Evolutionary conservation across 1,140 invertebrate genomes (phyloP), one percentile per base, ranked within the genome.

Genomic region (Drosophila lini): DNA sequence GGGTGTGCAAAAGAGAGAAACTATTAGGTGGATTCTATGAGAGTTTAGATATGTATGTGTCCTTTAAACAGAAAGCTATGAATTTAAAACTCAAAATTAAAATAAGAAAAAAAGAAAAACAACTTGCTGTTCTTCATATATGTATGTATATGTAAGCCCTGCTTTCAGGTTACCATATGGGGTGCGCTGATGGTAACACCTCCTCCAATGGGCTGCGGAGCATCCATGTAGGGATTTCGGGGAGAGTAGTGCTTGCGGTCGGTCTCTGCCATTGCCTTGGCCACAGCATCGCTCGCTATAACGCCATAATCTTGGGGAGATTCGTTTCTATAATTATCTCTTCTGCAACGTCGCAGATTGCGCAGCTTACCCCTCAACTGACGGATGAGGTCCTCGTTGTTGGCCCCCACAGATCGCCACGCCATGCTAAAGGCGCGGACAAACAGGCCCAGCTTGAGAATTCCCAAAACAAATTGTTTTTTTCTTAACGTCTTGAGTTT

Each of bases 121-220:
- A 19, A 19, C 19, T 19, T 25, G 25, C 2, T 44, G 9, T 44
- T 28, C 8, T 15, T 5, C 25, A 25, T 5, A 25, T 25, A 25
- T n/a, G n/a, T 19, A 19, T 19, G 19, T 5, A 13, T 13, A 13
- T 13, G n/a, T 19, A 19, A 52, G 16, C 31, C 31, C 16, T 36
- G 50, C 52, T 25, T 31, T 16, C 7, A 45, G 47, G 8, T 65
- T 94, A 98, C 97, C 98, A 99, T 99, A 93, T 99, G 98, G 50
- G 98, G 98, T 60, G 98, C 98, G 94, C 97, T 98, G 59, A 99
- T 99, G 1, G 98, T 99, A 5, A 98, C 98, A 42, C 96, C 96
- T 92, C 94, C 97, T 42, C 97, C 97, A 85, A 98, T 98, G 38
- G 95, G 94, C 93, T 98, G 98, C 1, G 98, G 98, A 38, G 97